These are phyloP conservation scores for Myotis davidii DNA, from an alignment of 2,113 vertebrate genomes.

Conservation along the genomic window DNA sequence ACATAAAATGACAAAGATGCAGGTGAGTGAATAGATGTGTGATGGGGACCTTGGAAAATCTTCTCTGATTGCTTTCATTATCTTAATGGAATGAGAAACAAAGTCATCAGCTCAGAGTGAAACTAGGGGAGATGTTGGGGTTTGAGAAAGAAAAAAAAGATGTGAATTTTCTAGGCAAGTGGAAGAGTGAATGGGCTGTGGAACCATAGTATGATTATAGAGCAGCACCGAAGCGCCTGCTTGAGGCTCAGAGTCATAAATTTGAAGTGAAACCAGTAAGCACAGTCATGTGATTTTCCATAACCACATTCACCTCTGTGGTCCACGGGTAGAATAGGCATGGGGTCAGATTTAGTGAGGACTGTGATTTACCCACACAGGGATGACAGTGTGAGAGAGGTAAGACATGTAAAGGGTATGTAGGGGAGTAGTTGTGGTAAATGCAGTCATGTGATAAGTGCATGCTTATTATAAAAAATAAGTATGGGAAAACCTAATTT, in stretches of 20 bases:
- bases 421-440: neutral
- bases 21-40: neutral
- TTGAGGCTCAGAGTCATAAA: neutral
- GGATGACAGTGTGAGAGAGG: neutral
- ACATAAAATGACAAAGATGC: neutral
- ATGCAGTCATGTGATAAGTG: neutral
- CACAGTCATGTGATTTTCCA: neutral
- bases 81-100: neutral
- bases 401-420: neutral
- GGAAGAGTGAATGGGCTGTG: neutral
- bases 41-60: neutral
- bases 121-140: neutral
- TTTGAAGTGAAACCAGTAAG: neutral
- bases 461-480: neutral
- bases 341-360: neutral
- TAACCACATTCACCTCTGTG: neutral
- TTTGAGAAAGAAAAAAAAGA: neutral
- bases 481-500: neutral
- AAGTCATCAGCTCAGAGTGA: neutral
- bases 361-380: neutral
- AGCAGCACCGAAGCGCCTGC: neutral
- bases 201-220: neutral
- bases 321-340: neutral
- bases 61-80: neutral
- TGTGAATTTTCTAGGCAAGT: neutral